These are phyloP conservation scores for Hirtodrosophila confusa DNA, from an alignment of 2,888 invertebrate genomes.

Conservation along the genomic window DNA sequence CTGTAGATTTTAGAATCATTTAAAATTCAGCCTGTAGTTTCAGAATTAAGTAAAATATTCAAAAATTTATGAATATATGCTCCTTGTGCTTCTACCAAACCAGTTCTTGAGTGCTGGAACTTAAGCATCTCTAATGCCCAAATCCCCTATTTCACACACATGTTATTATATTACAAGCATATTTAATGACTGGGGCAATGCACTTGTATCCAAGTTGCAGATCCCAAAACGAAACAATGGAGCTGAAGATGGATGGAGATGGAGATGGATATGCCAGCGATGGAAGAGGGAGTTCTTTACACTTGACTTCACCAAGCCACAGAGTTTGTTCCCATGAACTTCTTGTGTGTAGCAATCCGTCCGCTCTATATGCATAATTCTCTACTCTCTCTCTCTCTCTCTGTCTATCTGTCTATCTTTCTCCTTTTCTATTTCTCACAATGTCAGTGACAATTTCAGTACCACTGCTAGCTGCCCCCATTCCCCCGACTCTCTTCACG, in stretches of 20 bases:
- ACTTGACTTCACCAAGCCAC: constrained; percentile 62
- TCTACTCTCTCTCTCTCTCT: constrained; percentile 1
- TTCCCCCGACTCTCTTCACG: background rate
- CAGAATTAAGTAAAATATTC: too few relatives aligned
- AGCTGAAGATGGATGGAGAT: constrained; percentile 6
- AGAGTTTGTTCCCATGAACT: constrained; percentile 70
- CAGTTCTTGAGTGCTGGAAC: background rate
- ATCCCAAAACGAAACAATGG: constrained; percentile 28
- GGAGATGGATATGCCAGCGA: background rate
- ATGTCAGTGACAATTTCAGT: constrained; percentile 40
- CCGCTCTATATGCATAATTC: constrained; percentile 55
- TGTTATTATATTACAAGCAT: constrained; percentile 43
- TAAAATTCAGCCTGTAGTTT: too few relatives aligned
- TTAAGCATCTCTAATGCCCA: background rate
- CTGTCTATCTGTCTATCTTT: background rate
- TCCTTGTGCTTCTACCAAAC: background rate
- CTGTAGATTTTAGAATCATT: too few relatives aligned
- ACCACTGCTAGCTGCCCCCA: background rate
- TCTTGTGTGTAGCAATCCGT: constrained; percentile 58
- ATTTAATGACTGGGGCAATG: constrained; percentile 25
- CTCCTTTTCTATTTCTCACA: background rate
- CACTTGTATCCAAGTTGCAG: constrained; percentile 30
- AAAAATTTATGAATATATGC: too few relatives aligned
- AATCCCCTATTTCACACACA: constrained; percentile 38
- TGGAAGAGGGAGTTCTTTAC: constrained; percentile 36